phyloP scores from a whole-genome alignment of 2,888 invertebrate species.

The Molorchus minor region DNA sequence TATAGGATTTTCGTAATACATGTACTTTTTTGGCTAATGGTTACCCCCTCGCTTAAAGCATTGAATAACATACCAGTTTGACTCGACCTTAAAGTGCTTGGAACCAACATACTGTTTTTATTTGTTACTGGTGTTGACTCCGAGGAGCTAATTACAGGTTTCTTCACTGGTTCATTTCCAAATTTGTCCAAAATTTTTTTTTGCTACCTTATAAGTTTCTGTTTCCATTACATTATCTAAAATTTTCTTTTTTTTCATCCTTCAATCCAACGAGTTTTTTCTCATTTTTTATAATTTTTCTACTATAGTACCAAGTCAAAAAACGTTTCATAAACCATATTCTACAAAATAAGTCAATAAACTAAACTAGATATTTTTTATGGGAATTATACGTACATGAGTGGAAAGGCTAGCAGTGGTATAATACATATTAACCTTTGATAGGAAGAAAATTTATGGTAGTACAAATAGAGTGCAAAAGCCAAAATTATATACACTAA shows the following conservation, averaged over 20 bases:
- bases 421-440: constrained; percentile 79
- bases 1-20: too few relatives aligned
- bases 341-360: constrained; percentile 29
- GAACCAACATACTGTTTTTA: constrained; percentile 20
- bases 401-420: constrained; percentile 81
- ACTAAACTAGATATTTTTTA: not conserved
- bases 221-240: constrained; percentile 97
- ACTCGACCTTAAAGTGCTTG: constrained; percentile 22
- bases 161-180: constrained; percentile 70
- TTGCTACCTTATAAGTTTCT: constrained; percentile 95
- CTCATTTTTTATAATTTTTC: constrained; percentile 82
- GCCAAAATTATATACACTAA: constrained; percentile 78
- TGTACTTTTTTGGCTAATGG: too few relatives aligned
- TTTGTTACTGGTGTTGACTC: constrained; percentile 19
- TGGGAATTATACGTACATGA: constrained; percentile 73
- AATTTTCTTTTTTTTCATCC: constrained; percentile 85
- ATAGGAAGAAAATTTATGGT: constrained; percentile 78
- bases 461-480: constrained; percentile 80
- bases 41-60: too few relatives aligned
- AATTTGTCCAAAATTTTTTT: constrained; percentile 88
- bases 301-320: constrained; percentile 89
- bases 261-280: constrained; percentile 75
- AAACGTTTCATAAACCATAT: constrained; percentile 71
- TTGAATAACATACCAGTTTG: constrained; percentile 21
- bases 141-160: constrained; percentile 32